Evolutionary conservation across 2,113 vertebrate species (phyloP).

Genomic region (Hydrochoerus hydrochaeris): DNA sequence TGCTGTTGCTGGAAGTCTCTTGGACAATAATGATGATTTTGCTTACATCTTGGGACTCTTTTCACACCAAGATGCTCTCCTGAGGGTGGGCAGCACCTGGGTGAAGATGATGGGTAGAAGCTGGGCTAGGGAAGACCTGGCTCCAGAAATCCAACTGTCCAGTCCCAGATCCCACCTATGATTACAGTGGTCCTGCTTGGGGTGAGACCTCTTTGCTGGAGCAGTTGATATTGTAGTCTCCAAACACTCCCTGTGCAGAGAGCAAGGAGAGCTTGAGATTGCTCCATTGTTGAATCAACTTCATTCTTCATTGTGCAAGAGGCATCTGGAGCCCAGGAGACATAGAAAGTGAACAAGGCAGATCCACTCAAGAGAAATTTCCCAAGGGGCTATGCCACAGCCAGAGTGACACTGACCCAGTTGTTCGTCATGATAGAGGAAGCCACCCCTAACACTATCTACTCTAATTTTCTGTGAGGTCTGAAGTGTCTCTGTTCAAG

Average conservation of each 20-base stretch:
- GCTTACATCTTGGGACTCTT: neutral
- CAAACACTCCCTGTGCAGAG: neutral
- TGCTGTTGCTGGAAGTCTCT: neutral
- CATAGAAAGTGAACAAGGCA: constrained; percentile 16
- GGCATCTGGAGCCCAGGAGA: neutral
- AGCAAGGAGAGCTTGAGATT: neutral
- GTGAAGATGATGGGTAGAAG: neutral
- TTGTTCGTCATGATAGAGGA: too few relatives aligned
- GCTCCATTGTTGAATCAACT: neutral
- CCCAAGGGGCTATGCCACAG: neutral
- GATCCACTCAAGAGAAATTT: neutral
- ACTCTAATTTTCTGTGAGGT: neutral
- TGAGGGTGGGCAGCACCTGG: neutral
- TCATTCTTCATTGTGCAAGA: neutral
- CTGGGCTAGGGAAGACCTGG: neutral
- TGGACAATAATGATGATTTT: neutral
- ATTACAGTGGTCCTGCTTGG: neutral
- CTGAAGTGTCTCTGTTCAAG: neutral
- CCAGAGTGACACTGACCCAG: neutral
- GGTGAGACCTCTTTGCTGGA: neutral
- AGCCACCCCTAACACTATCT: neutral
- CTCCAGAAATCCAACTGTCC: neutral
- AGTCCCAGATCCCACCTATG: neutral
- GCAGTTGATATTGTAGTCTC: neutral
- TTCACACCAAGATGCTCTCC: neutral